Percentiles rank a stretch among this genome's conserved stretches.
Conservation (phyloP, 2,888 invertebrate genomes). For the Morpho helenor region DNA sequence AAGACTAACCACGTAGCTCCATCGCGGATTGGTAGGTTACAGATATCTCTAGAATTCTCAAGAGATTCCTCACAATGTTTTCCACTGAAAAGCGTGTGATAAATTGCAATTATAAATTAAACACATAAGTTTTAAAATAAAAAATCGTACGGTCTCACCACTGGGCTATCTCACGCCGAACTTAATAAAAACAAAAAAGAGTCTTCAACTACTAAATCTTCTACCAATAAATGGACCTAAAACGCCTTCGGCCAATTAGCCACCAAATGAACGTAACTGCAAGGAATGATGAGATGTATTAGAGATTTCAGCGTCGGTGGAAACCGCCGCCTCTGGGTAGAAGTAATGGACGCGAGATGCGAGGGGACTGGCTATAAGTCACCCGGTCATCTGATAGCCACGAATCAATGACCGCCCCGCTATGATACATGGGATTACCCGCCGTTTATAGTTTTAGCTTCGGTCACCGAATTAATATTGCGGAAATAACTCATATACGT, state of each 20-base stretch:
- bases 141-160: too few species aligned
- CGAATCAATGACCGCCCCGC: slow-evolving; percentile 74
- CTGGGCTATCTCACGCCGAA: too few species aligned
- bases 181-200: too few species aligned
- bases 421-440: slow-evolving; percentile 74
- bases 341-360: slow-evolving; percentile 47
- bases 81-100: too few species aligned
- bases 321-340: slow-evolving; percentile 29
- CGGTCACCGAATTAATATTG: slow-evolving; percentile 63
- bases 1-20: too few species aligned
- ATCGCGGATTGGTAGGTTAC: too few species aligned
- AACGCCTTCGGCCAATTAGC: slow-evolving; percentile 80
- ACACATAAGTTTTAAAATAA: too few species aligned
- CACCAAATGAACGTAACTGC: slow-evolving; percentile 61
- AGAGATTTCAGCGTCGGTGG: slow-evolving; percentile 34
- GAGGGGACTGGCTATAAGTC: slow-evolving; percentile 69
- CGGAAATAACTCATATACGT: slow-evolving; percentile 64
- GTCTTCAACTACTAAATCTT: slow-evolving; percentile 5
- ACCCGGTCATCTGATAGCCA: slow-evolving; percentile 63
- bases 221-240: slow-evolving; percentile 36
- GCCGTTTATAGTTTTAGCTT: slow-evolving; percentile 72
- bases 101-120: too few species aligned
- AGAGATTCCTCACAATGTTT: too few species aligned
- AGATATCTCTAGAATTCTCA: too few species aligned
- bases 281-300: slow-evolving; percentile 63